Percentiles rank a stretch among this genome's conserved stretches.
These are phyloP conservation scores for Linepithema humile DNA, from an alignment of 1,140 invertebrate species.

Conservation along the genomic window DNA sequence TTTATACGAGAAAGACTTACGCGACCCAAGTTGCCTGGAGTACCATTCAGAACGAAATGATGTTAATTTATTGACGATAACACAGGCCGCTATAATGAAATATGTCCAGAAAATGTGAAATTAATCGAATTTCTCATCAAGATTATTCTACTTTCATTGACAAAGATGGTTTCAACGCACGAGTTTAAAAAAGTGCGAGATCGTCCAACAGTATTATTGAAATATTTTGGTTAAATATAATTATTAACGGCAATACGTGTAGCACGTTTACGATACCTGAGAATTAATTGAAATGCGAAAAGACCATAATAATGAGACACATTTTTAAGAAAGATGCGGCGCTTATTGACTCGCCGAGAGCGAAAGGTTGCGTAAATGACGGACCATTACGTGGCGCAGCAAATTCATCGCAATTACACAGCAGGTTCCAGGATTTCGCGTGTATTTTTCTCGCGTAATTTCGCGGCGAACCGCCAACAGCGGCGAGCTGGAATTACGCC, in stretches of 20 bases:
- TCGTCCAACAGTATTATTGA: too few relatives aligned
- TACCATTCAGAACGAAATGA: background rate
- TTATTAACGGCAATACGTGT: background rate
- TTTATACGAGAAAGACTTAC: slow-evolving; percentile 35
- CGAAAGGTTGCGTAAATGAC: slow-evolving; percentile 32
- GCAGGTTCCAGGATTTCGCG: background rate
- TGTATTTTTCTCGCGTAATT: slow-evolving; percentile 39
- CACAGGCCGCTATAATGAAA: background rate
- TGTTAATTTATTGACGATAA: background rate
- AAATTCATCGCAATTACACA: slow-evolving; percentile 21
- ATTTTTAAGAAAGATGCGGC: slow-evolving; percentile 5
- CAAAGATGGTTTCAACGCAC: background rate
- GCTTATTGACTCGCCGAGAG: slow-evolving; percentile 28
- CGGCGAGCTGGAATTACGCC: background rate
- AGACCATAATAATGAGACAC: slow-evolving; percentile 16
- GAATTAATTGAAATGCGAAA: slow-evolving; percentile 1
- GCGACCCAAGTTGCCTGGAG: background rate
- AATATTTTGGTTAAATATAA: background rate
- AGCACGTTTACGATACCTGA: background rate
- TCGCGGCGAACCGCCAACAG: background rate
- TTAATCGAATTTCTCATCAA: slow-evolving; percentile 5
- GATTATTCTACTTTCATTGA: background rate
- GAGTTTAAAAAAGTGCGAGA: background rate
- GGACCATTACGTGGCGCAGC: background rate
- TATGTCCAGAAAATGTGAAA: background rate